Base-by-base conservation (phyloP, 1,140 invertebrate genomes). In the Drosophila azteca region DNA sequence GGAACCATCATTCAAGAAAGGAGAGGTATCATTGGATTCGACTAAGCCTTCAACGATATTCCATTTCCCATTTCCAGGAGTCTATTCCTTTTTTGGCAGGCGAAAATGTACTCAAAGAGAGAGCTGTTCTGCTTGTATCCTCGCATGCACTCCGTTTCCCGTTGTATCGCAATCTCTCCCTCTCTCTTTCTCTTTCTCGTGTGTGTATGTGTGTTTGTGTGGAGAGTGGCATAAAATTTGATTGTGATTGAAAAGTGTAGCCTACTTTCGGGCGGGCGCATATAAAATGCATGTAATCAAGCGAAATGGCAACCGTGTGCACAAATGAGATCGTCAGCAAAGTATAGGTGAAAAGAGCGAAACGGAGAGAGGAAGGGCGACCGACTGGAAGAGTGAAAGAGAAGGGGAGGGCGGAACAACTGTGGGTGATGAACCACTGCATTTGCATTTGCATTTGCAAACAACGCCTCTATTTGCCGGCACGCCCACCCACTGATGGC, bases 181-280 rank as follows among this genome's bases (percentile, higher is more conserved):
- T 39, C 11, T 13, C 35, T 11, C 35, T 35, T 9, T 3, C 31
- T 11, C 31, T 35, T 3, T 35, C 31, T 11, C 51, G 39, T 41
- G 17, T 53, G 51, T 35, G 8, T 20, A 1, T 20, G 31, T 9
- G 9, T 49, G 76, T 20, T 0, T 20, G 31, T 53, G 51, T 11
- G 9, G 9, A 11, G 35, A 52, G 80, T 49, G 55, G 79, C 68
- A 88, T 88, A 88, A 88, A 88, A 88, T 88, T 88, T 88, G 84
- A 88, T 88, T 88, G 83, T 89, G 83, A 88, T 88, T 88, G 83
- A 88, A 88, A 89, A 87, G 79, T 88, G 84, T 88, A 88, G 83
- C 83, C 83, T 88, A 89, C 84, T 89, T 88, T 89, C 72, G 63
- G 75, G 77, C 80, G 72, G 76, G 76, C 72, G 76, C 79, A 89